phyloP scores from a whole-genome alignment of 64 coral and sea anemone genomes.

The Acropora yongei region DNA sequence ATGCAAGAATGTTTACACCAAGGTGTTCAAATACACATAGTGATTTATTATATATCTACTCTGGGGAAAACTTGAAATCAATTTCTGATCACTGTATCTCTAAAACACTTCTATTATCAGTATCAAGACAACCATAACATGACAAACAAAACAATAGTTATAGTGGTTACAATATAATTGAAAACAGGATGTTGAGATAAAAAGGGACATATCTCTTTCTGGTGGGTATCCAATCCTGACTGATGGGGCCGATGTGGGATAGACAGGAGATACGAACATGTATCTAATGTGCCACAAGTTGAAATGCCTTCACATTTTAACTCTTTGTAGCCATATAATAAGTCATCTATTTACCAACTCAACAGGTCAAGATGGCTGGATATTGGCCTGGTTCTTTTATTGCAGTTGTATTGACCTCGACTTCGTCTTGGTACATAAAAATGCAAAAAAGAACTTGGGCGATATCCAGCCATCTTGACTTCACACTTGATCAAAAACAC shows the following conservation, averaged over 20 bases:
- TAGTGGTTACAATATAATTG: too few species aligned
- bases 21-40: neutral
- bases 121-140: too few species aligned
- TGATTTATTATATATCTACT: slow-evolving; percentile 7
- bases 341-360: neutral
- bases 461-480: too few species aligned
- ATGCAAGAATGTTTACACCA: slow-evolving; percentile 23
- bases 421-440: too few species aligned
- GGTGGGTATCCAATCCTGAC: slow-evolving; percentile 15
- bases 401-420: too few species aligned
- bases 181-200: too few species aligned
- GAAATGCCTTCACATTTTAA: slow-evolving; percentile 1
- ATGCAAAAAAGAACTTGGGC: too few species aligned
- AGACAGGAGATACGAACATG: neutral
- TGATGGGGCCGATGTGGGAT: neutral
- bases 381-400: too few species aligned
- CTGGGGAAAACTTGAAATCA: neutral
- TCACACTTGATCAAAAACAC: neutral
- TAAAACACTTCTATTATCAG: too few species aligned
- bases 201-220: too few species aligned
- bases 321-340: neutral
- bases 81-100: slow-evolving; percentile 3
- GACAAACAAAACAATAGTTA: too few species aligned
- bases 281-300: slow-evolving; percentile 11
- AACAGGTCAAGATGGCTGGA: neutral